Evolutionary conservation across 2,113 vertebrate species (phyloP), one percentile per base, ranked within the genome.

Genomic region (Menura novaehollandiae): DNA sequence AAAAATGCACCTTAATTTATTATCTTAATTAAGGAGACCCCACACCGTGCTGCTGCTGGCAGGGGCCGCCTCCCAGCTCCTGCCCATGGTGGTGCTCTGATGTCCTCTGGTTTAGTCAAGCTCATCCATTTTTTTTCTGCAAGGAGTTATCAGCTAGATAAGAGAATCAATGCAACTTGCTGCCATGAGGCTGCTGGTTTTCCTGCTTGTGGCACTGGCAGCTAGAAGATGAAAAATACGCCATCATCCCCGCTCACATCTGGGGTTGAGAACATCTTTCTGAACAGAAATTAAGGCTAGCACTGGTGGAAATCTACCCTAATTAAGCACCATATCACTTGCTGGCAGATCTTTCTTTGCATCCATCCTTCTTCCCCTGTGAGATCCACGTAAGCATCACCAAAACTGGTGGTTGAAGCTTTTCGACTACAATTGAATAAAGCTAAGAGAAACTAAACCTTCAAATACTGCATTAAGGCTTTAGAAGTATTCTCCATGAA

Each of bases 41-140:
- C 73, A 73, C 55, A 28, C 55, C 17, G 7, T 1, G 4, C 17
- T 37, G 66, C 47, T 1, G 1, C 56, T 32, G 20, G 7, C 44
- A 33, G 13, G 13, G 11, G 27, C 55, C 56, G 33, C 30, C 66
- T 71, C 47, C 43, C 47, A 62, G 0, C 69, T 51, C 69, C 87
- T n/a, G n/a, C 41, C 75, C 32, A 0, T 1, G 6, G 43, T 4
- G 0, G 1, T 6, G 23, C 47, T 60, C 55, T 9, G 4, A 39
- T 15, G 4, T 23, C 43, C 55, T 74, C 67, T 30, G 22, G 1
- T 17, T 58, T 20, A 14, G 59, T 60, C 35, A 23, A 67, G 41
- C 47, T 76, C 62, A 68, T 47, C 14, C 19, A 4, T 14, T 28
- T 30, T 56, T 24, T 22, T 37, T 26, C 43, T 53, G 37, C 11